A percentile compares a stretch with the other conserved stretches of the same genome.
phyloP scores from a whole-genome alignment of 2,888 invertebrate species.

The Stramonita haemastoma region DNA sequence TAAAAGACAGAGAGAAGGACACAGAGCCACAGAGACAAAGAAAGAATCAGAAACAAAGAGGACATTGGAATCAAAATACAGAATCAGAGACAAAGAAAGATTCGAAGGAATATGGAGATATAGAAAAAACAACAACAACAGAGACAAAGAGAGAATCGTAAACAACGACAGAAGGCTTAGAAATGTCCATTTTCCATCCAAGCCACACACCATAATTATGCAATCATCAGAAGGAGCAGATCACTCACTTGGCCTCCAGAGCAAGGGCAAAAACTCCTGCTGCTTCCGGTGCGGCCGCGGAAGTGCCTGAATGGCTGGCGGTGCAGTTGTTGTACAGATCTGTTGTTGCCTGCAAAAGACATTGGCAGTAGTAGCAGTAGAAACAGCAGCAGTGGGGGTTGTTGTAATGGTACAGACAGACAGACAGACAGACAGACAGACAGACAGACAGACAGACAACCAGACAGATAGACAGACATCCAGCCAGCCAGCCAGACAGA shows the following conservation, averaged over 20 bases:
- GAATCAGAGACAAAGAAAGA: neutral
- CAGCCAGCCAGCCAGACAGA: too few species aligned
- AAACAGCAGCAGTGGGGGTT: neutral
- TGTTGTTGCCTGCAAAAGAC: conserved; percentile 88
- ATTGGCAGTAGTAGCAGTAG: too few species aligned
- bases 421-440: too few species aligned
- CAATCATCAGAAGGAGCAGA: neutral
- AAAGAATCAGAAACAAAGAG: neutral
- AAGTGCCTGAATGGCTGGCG: conserved; percentile 98
- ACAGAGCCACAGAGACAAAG: neutral
- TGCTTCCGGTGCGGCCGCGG: conserved; percentile 99
- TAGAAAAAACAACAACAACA: neutral
- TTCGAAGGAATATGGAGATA: neutral
- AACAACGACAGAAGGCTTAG: neutral
- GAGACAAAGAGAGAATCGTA: neutral
- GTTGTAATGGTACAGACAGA: neutral
- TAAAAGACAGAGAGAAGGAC: neutral
- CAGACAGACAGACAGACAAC: too few species aligned
- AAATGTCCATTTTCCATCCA: neutral
- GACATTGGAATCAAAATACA: neutral
- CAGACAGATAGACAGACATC: too few species aligned
- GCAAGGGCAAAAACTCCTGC: conserved; percentile 99
- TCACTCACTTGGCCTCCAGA: conserved; percentile 95
- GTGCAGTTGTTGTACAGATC: conserved; percentile 99
- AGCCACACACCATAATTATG: neutral